Percentiles rank a stretch among this genome's conserved stretches.
Conservation (phyloP, 2,113 vertebrate species). For the Sula dactylatra region DNA sequence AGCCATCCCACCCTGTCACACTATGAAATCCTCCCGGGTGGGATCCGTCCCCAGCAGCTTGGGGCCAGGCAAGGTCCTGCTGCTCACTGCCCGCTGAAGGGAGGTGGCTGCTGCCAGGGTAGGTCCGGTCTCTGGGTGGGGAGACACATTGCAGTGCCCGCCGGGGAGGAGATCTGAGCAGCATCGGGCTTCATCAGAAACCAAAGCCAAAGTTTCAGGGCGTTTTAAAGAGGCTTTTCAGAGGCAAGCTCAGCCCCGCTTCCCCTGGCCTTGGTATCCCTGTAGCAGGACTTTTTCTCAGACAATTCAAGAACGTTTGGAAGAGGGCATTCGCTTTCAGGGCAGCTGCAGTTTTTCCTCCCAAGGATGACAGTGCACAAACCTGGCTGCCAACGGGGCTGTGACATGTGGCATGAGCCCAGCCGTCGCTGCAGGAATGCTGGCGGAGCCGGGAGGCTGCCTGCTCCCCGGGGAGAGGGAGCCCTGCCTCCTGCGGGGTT, state of each 20-base stretch:
- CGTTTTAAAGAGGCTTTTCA: not conserved
- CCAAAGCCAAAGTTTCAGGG: not conserved
- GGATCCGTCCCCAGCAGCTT: not conserved
- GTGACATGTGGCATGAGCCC: not conserved
- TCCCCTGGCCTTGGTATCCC: not conserved
- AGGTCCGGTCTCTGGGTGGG: not conserved
- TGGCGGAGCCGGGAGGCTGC: rapidly evolving
- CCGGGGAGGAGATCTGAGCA: not conserved
- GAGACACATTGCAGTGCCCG: not conserved
- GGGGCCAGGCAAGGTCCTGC: not conserved
- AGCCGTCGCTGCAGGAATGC: rapidly evolving
- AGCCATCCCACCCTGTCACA: not conserved
- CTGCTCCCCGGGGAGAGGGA: not conserved
- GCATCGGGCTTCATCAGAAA: not conserved
- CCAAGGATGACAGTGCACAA: not conserved
- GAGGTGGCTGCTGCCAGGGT: not conserved
- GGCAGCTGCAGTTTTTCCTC: not conserved
- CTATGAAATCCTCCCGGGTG: not conserved
- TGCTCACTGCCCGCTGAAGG: not conserved
- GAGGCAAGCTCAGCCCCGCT: not conserved
- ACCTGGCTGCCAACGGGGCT: not conserved
- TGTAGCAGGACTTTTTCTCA: not conserved
- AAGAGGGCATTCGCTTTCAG: not conserved
- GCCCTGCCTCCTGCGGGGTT: not conserved
- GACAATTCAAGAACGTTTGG: not conserved